Conservation (phyloP, 1,140 invertebrate species). For the Drosophila ficusphila region DNA sequence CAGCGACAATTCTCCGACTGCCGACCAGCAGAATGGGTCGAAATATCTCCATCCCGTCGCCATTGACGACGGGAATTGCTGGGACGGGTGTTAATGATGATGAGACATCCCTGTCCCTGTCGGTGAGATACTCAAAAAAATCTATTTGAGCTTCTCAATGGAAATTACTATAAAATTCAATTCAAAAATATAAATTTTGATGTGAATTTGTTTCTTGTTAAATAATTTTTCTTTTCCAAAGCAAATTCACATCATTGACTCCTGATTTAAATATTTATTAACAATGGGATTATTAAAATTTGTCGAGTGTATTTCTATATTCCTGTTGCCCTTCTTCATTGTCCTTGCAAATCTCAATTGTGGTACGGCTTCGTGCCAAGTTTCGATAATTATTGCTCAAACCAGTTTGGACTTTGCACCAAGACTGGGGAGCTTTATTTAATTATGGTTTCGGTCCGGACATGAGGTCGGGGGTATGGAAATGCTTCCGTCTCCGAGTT, state of each 20-base stretch:
- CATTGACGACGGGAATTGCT: slow-evolving; percentile 51
- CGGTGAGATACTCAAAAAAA: slow-evolving; percentile 17
- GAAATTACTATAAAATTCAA: no score
- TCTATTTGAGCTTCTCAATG: no score
- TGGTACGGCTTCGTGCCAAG: slow-evolving; percentile 45
- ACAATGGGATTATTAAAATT: background rate
- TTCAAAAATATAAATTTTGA: background rate
- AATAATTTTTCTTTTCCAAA: no score
- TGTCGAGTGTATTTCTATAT: background rate
- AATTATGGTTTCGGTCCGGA: slow-evolving; percentile 62
- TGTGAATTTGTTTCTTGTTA: no score
- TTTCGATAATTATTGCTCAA: slow-evolving; percentile 65
- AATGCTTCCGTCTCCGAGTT: slow-evolving; percentile 2
- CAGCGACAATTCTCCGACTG: slow-evolving; percentile 60
- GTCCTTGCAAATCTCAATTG: slow-evolving; percentile 37
- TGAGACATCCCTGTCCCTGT: slow-evolving; percentile 53
- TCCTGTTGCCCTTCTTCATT: background rate
- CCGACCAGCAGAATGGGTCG: slow-evolving; percentile 28
- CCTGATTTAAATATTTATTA: no score
- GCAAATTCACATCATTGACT: no score
- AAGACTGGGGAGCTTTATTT: slow-evolving; percentile 61
- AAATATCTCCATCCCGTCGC: slow-evolving; percentile 8
- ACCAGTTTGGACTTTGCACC: slow-evolving; percentile 40
- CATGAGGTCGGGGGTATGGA: slow-evolving; percentile 14
- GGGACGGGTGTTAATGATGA: slow-evolving; percentile 78